A percentile compares a stretch with the other conserved stretches of the same genome.
phyloP scores from a whole-genome alignment of 2,113 vertebrate genomes.

The Gopherus flavomarginatus region DNA sequence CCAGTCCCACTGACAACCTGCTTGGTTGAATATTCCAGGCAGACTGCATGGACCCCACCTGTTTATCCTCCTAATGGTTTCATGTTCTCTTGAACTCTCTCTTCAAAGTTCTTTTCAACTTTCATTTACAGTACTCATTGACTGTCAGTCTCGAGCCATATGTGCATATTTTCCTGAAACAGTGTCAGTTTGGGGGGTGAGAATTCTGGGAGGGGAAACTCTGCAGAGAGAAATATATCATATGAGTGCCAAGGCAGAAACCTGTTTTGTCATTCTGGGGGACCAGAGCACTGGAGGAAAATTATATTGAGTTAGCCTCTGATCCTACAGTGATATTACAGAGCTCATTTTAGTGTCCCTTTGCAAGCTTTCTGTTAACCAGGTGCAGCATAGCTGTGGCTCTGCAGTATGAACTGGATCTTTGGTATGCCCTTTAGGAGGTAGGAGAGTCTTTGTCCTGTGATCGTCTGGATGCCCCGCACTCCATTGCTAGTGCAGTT shows the following conservation, averaged over 20 bases:
- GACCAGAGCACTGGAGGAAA: not conserved
- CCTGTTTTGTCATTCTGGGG: not conserved
- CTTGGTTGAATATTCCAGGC: not conserved
- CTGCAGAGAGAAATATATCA: accelerated
- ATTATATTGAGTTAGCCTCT: accelerated
- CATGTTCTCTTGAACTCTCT: slow-evolving; percentile 25
- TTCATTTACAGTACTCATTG: not conserved
- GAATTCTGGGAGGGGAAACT: not conserved
- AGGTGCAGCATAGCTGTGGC: accelerated
- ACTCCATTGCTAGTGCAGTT: accelerated
- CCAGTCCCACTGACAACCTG: too few relatives aligned
- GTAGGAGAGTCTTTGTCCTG: not conserved
- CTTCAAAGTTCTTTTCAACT: not conserved
- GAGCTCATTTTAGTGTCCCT: accelerated
- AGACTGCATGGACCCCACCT: slow-evolving; percentile 17
- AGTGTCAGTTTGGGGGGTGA: accelerated
- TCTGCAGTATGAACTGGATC: accelerated
- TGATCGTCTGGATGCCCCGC: accelerated
- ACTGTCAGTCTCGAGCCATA: not conserved
- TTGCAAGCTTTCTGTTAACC: not conserved
- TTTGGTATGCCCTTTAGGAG: accelerated
- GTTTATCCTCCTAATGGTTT: slow-evolving; percentile 39
- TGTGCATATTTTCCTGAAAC: not conserved
- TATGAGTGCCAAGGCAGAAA: accelerated
- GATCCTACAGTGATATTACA: accelerated